Conservation (phyloP, 1,140 invertebrate genomes). For the Pseudoatta argentina region DNA sequence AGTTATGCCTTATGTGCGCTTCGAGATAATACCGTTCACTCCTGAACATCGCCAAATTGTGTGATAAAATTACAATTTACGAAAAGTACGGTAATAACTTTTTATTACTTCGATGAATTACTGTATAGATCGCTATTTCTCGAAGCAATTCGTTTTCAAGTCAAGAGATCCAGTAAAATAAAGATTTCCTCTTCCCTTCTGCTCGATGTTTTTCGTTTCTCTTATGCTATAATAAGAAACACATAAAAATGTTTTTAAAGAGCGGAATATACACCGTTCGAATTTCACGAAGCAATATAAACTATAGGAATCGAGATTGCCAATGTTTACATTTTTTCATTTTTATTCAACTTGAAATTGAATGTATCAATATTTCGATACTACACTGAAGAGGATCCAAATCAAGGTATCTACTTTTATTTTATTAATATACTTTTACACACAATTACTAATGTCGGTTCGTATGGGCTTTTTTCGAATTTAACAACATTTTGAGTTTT, state of each 20-base stretch:
- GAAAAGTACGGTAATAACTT: conserved; percentile 42
- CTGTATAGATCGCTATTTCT: not conserved
- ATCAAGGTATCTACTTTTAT: too few relatives aligned
- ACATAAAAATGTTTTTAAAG: not conserved
- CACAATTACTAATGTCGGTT: too few relatives aligned
- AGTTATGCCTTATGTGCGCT: not conserved
- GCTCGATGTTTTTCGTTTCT: not conserved
- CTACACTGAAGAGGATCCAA: too few relatives aligned
- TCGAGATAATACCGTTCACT: not conserved
- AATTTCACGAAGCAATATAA: not conserved
- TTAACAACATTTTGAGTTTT: conserved; percentile 17
- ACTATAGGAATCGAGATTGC: not conserved
- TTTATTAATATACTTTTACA: too few relatives aligned
- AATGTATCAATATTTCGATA: not conserved
- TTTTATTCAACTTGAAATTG: not conserved
- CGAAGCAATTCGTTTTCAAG: conserved; percentile 1
- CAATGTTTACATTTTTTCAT: not conserved
- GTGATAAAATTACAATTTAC: conserved; percentile 48
- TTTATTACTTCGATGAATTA: conserved; percentile 17
- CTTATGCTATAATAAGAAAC: conserved; percentile 16
- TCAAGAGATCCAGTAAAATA: conserved; percentile 43
- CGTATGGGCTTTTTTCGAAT: too few relatives aligned
- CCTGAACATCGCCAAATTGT: conserved; percentile 45
- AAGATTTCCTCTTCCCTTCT: not conserved
- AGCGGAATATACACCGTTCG: not conserved